A percentile compares a stretch with the other conserved stretches of the same genome.
phyloP scores from a whole-genome alignment of 1,140 invertebrate genomes.

The Solenopsis fugax region DNA sequence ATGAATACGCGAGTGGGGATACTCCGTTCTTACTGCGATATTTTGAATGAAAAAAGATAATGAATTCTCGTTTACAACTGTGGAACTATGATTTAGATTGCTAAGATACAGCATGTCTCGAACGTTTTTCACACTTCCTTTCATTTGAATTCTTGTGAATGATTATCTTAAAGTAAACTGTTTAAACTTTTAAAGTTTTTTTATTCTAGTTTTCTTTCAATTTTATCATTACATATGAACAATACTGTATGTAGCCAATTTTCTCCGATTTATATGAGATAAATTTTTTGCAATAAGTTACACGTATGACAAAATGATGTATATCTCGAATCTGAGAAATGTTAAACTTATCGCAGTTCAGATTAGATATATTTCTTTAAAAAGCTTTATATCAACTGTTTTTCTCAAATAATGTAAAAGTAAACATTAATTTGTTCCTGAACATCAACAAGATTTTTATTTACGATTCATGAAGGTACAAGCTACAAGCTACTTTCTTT shows the following conservation, averaged over 20 bases:
- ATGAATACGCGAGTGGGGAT: constrained; percentile 35
- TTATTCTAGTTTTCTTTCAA: background rate
- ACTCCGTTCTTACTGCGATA: constrained; percentile 17
- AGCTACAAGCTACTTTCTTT: background rate
- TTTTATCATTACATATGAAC: background rate
- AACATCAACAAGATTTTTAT: background rate
- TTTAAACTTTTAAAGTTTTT: background rate
- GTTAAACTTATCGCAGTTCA: background rate
- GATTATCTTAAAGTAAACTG: background rate
- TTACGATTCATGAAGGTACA: background rate
- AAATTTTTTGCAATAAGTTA: background rate
- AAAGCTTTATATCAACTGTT: background rate
- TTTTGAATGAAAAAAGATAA: constrained; percentile 44
- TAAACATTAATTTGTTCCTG: background rate
- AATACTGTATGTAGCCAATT: background rate
- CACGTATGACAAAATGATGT: background rate
- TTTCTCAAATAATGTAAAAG: background rate
- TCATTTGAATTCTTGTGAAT: background rate
- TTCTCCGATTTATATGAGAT: background rate
- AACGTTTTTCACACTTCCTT: background rate
- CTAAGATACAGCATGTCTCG: background rate
- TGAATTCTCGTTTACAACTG: constrained; percentile 2
- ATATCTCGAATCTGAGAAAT: background rate
- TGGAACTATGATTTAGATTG: background rate
- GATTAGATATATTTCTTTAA: background rate